Conservation (phyloP, 2,797 vertebrate species). For the Sciaenops ocellatus region DNA sequence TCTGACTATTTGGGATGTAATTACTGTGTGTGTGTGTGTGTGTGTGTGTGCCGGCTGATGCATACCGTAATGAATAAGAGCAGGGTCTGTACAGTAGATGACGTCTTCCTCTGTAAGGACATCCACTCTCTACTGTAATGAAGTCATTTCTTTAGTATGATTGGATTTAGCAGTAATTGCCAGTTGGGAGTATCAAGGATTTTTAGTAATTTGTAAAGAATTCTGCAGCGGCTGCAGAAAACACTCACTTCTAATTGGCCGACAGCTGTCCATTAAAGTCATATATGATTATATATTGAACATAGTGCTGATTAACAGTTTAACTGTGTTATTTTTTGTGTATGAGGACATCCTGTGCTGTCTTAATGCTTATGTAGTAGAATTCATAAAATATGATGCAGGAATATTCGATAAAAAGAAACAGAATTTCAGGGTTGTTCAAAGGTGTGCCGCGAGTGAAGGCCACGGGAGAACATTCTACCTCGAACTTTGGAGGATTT, state of each 20-base stretch:
- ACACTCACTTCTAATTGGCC: not conserved
- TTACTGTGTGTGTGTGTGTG: constrained; percentile 1
- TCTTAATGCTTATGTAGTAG: too few relatives aligned
- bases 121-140: constrained; percentile 4
- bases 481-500: too few relatives aligned
- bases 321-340: not conserved
- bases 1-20: constrained; percentile 22
- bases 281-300: not conserved
- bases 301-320: not conserved
- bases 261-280: constrained; percentile 6
- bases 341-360: too few relatives aligned
- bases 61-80: constrained; percentile 7
- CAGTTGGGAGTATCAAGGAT: not conserved
- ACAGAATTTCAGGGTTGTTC: not conserved
- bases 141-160: constrained; percentile 27
- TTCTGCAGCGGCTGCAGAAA: not conserved
- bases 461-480: not conserved
- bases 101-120: constrained; percentile 7
- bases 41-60: not conserved
- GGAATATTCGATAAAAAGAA: not conserved
- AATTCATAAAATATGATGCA: not conserved
- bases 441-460: not conserved
- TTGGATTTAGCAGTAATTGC: constrained; percentile 18
- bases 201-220: not conserved
- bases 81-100: not conserved